These are phyloP conservation scores for Diabrotica balteata DNA, from an alignment of 2,888 invertebrate species.

Conservation along the genomic window DNA sequence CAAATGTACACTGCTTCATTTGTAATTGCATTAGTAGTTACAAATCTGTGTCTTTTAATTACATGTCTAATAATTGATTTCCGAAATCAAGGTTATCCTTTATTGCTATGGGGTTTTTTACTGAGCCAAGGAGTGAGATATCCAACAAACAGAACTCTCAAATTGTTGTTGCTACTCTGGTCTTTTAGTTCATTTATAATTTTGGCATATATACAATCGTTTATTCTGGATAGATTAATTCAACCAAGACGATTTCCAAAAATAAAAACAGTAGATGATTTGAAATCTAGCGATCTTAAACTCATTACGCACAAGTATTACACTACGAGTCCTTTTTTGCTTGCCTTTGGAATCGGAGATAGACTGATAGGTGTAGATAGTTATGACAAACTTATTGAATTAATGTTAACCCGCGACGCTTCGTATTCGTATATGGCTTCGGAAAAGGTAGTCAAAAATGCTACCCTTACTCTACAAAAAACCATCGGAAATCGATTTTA, in stretches of 20 bases:
- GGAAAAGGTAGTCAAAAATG: slow-evolving; percentile 13
- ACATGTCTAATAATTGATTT: neutral
- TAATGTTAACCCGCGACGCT: slow-evolving; percentile 5
- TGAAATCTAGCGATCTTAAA: slow-evolving; percentile 20
- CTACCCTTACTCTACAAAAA: slow-evolving; percentile 12
- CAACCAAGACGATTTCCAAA: slow-evolving; percentile 15
- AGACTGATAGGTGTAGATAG: neutral
- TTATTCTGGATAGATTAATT: neutral
- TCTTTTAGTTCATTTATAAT: neutral
- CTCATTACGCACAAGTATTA: slow-evolving; percentile 14
- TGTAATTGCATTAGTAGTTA: neutral
- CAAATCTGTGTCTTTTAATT: neutral
- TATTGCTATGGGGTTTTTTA: slow-evolving; percentile 6
- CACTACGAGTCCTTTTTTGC: slow-evolving; percentile 3
- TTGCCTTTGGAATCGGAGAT: neutral
- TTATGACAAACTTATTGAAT: neutral
- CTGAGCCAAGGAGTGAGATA: neutral
- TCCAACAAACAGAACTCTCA: neutral
- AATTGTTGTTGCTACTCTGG: slow-evolving; percentile 1
- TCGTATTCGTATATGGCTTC: slow-evolving; percentile 12
- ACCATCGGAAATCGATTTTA: slow-evolving; percentile 17
- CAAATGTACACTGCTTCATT: neutral
- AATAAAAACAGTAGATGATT: slow-evolving; percentile 22
- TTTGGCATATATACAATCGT: neutral
- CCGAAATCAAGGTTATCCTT: neutral